Base-by-base conservation (phyloP, 2,888 invertebrate genomes). In the Malthinus seriepunctatus region DNA sequence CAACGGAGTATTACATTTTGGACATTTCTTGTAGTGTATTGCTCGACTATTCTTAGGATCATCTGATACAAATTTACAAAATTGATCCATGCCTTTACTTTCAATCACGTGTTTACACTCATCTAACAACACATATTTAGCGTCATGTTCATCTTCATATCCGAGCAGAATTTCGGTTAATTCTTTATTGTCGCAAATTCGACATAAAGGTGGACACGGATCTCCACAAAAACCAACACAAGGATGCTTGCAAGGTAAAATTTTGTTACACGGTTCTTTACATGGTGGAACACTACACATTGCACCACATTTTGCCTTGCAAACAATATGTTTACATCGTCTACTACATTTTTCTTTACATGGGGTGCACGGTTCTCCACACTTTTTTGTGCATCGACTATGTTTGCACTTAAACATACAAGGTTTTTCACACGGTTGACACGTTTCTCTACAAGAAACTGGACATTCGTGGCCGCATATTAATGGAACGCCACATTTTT, bases 161-260 rank as follows among this genome's bases (percentile, higher is more conserved):
- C 82, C 80, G 65, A 82, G 78, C 31, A 83, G 74, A 8, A 80
- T 67, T 9, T 71, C 68, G 6, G 67, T 80, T 69, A 83, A 80
- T 59, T 77, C 67, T 5, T 81, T 81, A 10, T 81, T 77, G 55
- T 82, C 67, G 76, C 89, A 90, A 11, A 72, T 46, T 15, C 80
- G 75, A 76, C 89, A 90, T 49, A 84, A 68, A 33, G 74, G 74
- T 10, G 87, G 87, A 73, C 89, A 89, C 8, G 80, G 80, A 73
- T 90, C 89, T n/a, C 88, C 88, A 77, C 90, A 90, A 49, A 88
- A 81, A 9, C 89, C 88, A 70, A 86, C 81, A 76, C 89, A 88
- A 10, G 71, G 71, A 76, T 89, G 88, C 0, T 79, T 78, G 77
- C 89, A 90, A 32, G 61, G 12, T 5, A 81, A 76, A 11, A 11